Percentiles rank a stretch among this genome's conserved stretches.
Conservation (phyloP, 1,140 invertebrate species). For the Melitaea cinxia region DNA sequence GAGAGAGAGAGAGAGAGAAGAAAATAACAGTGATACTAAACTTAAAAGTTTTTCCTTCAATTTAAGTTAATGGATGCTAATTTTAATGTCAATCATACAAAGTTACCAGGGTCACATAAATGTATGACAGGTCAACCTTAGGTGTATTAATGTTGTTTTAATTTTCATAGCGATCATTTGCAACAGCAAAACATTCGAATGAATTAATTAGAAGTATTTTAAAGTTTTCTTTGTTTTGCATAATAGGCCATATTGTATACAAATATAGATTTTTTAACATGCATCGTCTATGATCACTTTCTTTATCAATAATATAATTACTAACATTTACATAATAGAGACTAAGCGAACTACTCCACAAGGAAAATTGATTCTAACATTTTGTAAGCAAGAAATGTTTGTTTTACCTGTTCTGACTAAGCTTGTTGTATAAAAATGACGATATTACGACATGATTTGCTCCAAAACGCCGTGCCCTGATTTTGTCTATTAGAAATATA, state of each 20-base stretch:
- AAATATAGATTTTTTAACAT: not conserved
- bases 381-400: slow-evolving; percentile 3
- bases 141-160: not conserved
- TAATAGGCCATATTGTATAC: no score
- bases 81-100: not conserved
- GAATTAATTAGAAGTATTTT: no score
- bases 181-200: not conserved
- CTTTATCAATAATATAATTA: not conserved
- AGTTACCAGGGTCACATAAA: slow-evolving; percentile 12
- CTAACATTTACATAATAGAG: no score
- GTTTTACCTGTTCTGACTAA: slow-evolving; percentile 14
- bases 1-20: no score
- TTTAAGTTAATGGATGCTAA: not conserved
- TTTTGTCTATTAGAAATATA: not conserved
- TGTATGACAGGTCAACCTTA: slow-evolving; percentile 1
- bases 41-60: no score
- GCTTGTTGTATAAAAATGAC: slow-evolving; percentile 1
- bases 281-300: not conserved
- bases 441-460: not conserved
- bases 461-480: not conserved
- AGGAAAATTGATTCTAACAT: not conserved
- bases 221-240: no score
- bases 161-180: not conserved
- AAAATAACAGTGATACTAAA: no score
- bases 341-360: no score